Conservation (phyloP, 2,113 vertebrate species). For the Labeo rohita region DNA sequence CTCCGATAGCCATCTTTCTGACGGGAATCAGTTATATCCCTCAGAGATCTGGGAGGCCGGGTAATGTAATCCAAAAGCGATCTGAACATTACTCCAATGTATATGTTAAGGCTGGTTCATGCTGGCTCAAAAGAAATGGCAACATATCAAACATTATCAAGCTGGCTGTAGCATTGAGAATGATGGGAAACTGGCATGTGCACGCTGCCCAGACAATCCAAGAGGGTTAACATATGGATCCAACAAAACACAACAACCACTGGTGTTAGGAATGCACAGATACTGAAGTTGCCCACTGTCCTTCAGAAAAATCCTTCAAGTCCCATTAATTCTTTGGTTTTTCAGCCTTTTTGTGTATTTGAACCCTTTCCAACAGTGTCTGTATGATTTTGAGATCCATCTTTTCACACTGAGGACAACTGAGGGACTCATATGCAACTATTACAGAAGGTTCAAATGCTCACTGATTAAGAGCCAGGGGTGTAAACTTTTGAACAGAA, state of each 20-base stretch:
- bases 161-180: slow-evolving; percentile 1
- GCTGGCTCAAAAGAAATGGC: neutral
- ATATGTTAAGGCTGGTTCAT: neutral
- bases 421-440: too few species aligned
- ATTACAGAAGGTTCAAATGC: too few species aligned
- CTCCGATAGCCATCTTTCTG: slow-evolving; percentile 11
- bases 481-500: too few species aligned
- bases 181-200: neutral
- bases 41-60: neutral
- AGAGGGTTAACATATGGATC: slow-evolving; percentile 1
- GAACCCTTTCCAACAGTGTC: too few species aligned
- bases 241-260: neutral
- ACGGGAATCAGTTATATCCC: slow-evolving; percentile 15
- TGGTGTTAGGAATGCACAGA: neutral
- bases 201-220: neutral
- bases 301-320: too few species aligned
- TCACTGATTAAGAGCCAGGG: too few species aligned
- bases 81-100: neutral
- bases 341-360: too few species aligned
- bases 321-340: too few species aligned
- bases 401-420: too few species aligned
- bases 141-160: slow-evolving; percentile 12
- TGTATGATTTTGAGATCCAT: too few species aligned
- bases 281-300: too few species aligned
- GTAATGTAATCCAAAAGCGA: slow-evolving; percentile 17